Percentiles rank a stretch among this genome's conserved stretches.
These are phyloP conservation scores for Agonopterix arenella DNA, from an alignment of 2,888 invertebrate genomes.

Conservation along the genomic window DNA sequence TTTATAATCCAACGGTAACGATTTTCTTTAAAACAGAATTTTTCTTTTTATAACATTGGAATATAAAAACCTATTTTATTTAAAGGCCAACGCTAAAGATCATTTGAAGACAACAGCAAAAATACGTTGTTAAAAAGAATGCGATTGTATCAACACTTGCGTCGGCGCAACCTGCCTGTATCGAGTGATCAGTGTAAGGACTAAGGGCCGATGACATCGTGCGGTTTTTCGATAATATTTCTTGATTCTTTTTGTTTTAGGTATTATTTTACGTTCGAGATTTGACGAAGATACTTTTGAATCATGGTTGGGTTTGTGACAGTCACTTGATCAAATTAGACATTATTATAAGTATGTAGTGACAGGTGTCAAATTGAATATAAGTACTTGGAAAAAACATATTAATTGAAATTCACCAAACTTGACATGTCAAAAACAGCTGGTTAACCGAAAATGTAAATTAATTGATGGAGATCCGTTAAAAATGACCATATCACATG, in stretches of 20 bases:
- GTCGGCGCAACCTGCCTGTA: constrained; percentile 26
- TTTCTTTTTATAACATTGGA: too few species aligned
- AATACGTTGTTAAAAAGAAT: constrained; percentile 10
- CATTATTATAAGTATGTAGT: too few species aligned
- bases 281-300: constrained; percentile 32
- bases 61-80: neutral
- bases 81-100: too few species aligned
- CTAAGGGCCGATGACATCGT: constrained; percentile 62
- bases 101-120: too few species aligned
- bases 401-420: too few species aligned
- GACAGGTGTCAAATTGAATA: too few species aligned
- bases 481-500: constrained; percentile 24
- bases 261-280: constrained; percentile 64
- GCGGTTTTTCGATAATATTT: constrained; percentile 58
- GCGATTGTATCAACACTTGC: constrained; percentile 28
- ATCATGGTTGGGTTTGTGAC: too few species aligned
- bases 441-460: neutral
- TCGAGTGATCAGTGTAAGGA: constrained; percentile 49
- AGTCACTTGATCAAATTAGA: too few species aligned
- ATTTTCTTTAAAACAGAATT: too few species aligned
- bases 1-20: too few species aligned
- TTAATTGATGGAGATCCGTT: constrained; percentile 13
- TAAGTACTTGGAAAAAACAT: too few species aligned
- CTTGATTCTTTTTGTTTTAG: constrained; percentile 30
- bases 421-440: too few species aligned